phyloP scores from a whole-genome alignment of 2,113 vertebrate genomes.

The Brevimyrus niger region DNA sequence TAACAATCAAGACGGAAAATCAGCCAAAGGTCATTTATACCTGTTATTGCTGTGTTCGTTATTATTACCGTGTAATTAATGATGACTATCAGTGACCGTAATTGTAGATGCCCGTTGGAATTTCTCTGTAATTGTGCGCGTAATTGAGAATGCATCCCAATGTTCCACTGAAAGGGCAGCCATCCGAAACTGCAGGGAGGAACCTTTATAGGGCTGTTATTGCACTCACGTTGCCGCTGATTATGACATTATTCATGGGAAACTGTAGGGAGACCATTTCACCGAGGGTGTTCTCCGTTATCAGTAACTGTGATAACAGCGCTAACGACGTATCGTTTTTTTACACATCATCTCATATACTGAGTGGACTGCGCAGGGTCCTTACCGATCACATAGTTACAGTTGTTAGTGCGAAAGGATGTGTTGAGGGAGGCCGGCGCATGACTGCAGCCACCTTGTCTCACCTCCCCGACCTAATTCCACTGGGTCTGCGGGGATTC shows the following conservation, averaged over 20 bases:
- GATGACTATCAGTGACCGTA: not conserved
- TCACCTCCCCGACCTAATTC: not conserved
- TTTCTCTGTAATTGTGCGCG: not conserved
- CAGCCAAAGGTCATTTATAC: not conserved
- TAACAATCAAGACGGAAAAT: not conserved
- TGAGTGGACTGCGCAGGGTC: not conserved
- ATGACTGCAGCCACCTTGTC: not conserved
- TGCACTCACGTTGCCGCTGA: not conserved
- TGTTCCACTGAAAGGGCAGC: not conserved
- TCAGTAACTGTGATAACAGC: not conserved
- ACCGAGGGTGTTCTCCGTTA: not conserved
- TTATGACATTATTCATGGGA: not conserved
- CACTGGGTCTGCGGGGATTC: not conserved
- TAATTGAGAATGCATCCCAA: not conserved
- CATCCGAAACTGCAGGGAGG: not conserved
- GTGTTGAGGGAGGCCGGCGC: not conserved
- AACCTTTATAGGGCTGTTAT: not conserved
- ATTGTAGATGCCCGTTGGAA: conserved; percentile 2
- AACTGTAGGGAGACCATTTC: not conserved
- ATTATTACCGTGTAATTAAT: not conserved
- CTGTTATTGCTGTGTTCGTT: not conserved
- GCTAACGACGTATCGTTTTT: not conserved
- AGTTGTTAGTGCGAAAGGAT: not conserved
- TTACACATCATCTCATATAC: not conserved
- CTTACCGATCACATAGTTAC: not conserved